phyloP scores from a whole-genome alignment of 2,113 vertebrate species.

The Trogon melanurus region DNA sequence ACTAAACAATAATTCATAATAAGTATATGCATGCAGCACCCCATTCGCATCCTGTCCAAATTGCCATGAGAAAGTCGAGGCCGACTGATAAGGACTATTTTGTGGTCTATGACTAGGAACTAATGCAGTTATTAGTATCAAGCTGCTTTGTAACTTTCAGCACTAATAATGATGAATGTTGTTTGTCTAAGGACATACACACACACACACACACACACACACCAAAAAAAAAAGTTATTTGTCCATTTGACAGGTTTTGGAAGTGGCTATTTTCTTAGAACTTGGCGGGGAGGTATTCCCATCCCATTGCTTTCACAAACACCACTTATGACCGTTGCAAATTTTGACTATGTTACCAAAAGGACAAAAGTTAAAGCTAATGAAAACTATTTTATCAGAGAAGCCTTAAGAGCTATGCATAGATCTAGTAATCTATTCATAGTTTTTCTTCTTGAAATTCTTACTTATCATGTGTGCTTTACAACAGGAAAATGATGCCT shows the following conservation, averaged over 20 bases:
- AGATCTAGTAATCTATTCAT: neutral
- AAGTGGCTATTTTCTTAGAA: neutral
- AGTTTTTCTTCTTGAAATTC: neutral
- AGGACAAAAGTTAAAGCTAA: neutral
- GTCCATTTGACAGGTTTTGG: neutral
- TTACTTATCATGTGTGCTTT: neutral
- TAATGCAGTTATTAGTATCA: neutral
- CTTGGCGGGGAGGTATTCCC: neutral
- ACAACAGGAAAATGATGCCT: neutral
- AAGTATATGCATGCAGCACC: neutral
- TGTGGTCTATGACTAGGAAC: neutral
- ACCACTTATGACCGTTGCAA: neutral
- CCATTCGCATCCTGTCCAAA: neutral
- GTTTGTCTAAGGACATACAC: neutral
- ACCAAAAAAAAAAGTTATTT: neutral
- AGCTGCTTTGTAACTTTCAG: neutral
- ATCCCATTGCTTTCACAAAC: neutral
- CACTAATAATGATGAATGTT: neutral
- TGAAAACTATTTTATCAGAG: neutral
- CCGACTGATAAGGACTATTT: neutral
- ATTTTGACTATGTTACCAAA: neutral
- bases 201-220: no score
- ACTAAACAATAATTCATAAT: neutral
- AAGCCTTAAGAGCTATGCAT: neutral
- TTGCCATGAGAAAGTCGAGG: neutral